Percentiles rank a stretch among this genome's conserved stretches.
Conservation (phyloP, 2,113 vertebrate genomes). For the Bubo scandiacus region DNA sequence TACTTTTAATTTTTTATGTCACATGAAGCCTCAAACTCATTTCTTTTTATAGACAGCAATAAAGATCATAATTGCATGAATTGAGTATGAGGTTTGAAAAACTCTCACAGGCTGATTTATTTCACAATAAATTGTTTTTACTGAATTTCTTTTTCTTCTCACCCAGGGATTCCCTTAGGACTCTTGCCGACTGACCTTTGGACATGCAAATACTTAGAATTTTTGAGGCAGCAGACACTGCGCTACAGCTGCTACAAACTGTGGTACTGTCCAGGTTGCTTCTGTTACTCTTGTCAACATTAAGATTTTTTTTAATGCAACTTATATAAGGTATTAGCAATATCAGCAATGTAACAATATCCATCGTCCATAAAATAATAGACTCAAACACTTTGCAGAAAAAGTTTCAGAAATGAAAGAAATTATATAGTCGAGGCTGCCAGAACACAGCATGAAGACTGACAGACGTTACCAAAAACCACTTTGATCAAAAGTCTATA, state of each 20-base stretch:
- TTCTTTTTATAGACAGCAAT: not conserved
- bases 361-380: not conserved
- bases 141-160: not conserved
- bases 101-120: not conserved
- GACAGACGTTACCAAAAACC: not conserved
- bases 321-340: not conserved
- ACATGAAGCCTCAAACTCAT: not conserved
- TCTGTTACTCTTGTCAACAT: not conserved
- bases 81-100: not conserved
- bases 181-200: not conserved
- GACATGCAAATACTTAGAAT: not conserved
- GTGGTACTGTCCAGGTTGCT: not conserved
- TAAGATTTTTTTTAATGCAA: not conserved
- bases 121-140: not conserved
- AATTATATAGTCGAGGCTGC: rapidly evolving
- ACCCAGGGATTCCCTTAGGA: not conserved
- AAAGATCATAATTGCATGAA: not conserved
- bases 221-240: not conserved
- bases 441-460: not conserved
- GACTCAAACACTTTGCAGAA: not conserved
- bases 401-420: not conserved
- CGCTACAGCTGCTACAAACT: not conserved
- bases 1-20: not conserved
- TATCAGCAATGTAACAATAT: not conserved
- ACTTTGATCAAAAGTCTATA: not conserved